These are phyloP conservation scores for Drosophila vallismaia DNA, from an alignment of 2,888 invertebrate species.

Conservation along the genomic window DNA sequence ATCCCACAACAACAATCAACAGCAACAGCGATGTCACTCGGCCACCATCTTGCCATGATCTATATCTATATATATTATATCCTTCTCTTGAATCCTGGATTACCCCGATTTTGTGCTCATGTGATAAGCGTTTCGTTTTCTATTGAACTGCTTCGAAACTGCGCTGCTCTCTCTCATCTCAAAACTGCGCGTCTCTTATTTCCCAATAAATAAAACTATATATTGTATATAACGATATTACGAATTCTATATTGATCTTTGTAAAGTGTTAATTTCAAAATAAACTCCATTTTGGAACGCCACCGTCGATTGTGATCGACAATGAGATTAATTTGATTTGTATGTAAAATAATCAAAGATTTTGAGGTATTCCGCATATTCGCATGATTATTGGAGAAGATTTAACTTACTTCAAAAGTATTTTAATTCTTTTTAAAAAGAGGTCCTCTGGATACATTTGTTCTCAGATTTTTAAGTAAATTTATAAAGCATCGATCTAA, in stretches of 20 bases:
- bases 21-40: constrained; percentile 32
- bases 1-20: constrained; percentile 45
- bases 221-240: constrained; percentile 44
- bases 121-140: constrained; percentile 66
- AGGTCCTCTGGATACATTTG: neutral
- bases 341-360: too few species aligned
- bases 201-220: constrained; percentile 14
- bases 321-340: constrained; percentile 9
- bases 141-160: constrained; percentile 49
- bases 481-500: neutral
- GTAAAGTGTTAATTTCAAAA: constrained; percentile 51
- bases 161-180: constrained; percentile 55
- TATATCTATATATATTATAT: constrained; percentile 12
- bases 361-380: too few species aligned
- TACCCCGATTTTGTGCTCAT: constrained; percentile 60
- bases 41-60: constrained; percentile 41
- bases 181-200: constrained; percentile 42
- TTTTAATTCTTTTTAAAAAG: too few species aligned
- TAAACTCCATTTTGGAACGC: constrained; percentile 47
- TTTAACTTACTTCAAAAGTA: too few species aligned
- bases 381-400: too few species aligned
- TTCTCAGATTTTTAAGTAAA: neutral
- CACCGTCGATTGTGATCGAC: constrained; percentile 43
- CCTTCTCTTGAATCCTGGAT: constrained; percentile 11
- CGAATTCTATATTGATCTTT: constrained; percentile 48